Evolutionary conservation across 2,888 invertebrate species (phyloP).

Genomic region (Agonum fuliginosum): DNA sequence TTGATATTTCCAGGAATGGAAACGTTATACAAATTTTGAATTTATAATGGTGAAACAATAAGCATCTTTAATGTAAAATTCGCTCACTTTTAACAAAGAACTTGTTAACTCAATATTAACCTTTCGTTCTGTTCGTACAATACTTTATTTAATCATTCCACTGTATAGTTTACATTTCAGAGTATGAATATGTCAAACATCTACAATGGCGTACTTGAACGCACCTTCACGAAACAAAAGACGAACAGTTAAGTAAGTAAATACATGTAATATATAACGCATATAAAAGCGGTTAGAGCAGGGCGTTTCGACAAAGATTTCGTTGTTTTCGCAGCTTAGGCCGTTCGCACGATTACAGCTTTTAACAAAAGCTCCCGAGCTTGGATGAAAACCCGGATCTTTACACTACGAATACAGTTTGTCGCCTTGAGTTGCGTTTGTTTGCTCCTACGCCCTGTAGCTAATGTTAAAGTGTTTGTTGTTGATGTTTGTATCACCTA

Average conservation of each 20-base stretch:
- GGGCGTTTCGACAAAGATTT: slow-evolving; percentile 43
- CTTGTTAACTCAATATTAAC: too few species aligned
- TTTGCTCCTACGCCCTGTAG: slow-evolving; percentile 22
- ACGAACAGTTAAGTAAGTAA: slow-evolving; percentile 52
- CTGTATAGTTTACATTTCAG: too few species aligned
- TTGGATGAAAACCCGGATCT: slow-evolving; percentile 42
- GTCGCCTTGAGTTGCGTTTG: slow-evolving; percentile 50
- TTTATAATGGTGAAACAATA: too few species aligned
- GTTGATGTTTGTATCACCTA: slow-evolving; percentile 29
- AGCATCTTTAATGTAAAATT: too few species aligned
- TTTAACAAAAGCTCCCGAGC: slow-evolving; percentile 36
- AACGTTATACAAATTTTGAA: too few species aligned
- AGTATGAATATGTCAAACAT: too few species aligned
- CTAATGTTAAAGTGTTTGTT: neutral
- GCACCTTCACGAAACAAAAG: slow-evolving; percentile 25
- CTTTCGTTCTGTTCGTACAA: too few species aligned
- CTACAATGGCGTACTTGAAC: neutral
- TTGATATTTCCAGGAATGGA: too few species aligned
- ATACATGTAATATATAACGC: slow-evolving; percentile 50
- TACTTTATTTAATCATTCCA: too few species aligned
- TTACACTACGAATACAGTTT: slow-evolving; percentile 26
- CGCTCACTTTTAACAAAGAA: too few species aligned
- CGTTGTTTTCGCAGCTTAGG: slow-evolving; percentile 56
- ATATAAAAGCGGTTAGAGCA: slow-evolving; percentile 48
- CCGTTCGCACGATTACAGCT: slow-evolving; percentile 52